A percentile compares a stretch with the other conserved stretches of the same genome.
Conservation (phyloP, 1,140 invertebrate species). For the Drosophila dunni region DNA sequence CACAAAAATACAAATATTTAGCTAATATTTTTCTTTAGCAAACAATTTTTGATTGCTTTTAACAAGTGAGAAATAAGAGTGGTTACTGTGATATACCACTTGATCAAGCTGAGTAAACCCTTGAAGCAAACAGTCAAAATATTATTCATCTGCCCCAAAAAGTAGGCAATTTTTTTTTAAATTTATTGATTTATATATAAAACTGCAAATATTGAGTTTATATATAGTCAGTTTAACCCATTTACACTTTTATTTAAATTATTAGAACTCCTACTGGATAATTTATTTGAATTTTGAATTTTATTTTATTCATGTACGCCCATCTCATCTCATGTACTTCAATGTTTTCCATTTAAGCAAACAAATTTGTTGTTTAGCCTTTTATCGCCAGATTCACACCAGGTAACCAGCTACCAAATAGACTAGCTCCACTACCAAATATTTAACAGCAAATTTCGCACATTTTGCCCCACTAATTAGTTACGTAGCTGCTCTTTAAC, state of each 20-base stretch:
- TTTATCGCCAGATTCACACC: not conserved
- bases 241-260: no score
- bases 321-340: not conserved
- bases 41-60: conserved; percentile 10
- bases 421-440: conserved; percentile 35
- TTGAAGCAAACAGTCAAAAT: no score
- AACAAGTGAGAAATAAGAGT: not conserved
- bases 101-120: not conserved
- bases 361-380: conserved; percentile 1
- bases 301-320: not conserved
- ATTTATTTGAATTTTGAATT: no score
- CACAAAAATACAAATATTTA: conserved; percentile 12
- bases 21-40: conserved; percentile 13
- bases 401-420: conserved; percentile 1
- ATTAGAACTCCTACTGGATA: no score
- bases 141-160: no score
- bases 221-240: no score
- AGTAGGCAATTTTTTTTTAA: no score
- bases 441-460: conserved; percentile 48
- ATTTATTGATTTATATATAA: no score
- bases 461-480: conserved; percentile 54
- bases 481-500: not conserved
- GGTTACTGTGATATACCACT: not conserved
- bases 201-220: no score
- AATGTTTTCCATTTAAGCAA: not conserved